Percentiles rank a stretch among this genome's conserved stretches.
phyloP scores from a whole-genome alignment of 2,888 invertebrate species.

The Dermolepida albohirtum region DNA sequence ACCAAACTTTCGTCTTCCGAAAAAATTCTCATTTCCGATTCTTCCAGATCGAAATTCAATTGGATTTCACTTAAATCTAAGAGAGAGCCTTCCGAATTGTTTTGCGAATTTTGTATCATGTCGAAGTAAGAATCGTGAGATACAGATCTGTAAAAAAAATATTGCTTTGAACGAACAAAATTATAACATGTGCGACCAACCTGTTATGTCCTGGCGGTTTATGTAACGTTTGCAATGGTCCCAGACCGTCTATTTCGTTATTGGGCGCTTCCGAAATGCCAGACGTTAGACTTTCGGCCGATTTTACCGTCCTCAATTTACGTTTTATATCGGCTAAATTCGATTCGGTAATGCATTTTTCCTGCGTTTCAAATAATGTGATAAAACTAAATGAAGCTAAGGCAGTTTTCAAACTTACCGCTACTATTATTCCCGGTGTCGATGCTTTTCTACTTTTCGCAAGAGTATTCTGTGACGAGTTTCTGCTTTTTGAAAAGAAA shows the following conservation, averaged over 20 bases:
- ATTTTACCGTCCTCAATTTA: slow-evolving; percentile 75
- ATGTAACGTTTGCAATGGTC: slow-evolving; percentile 63
- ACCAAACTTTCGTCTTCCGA: slow-evolving; percentile 86
- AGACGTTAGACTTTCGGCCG: slow-evolving; percentile 75
- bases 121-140: slow-evolving; percentile 96
- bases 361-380: slow-evolving; percentile 57
- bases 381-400: not conserved
- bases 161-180: slow-evolving; percentile 5
- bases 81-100: slow-evolving; percentile 64
- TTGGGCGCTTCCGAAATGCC: slow-evolving; percentile 62
- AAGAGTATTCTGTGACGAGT: slow-evolving; percentile 61
- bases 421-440: slow-evolving; percentile 63
- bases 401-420: slow-evolving; percentile 56
- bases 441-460: slow-evolving; percentile 67
- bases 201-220: slow-evolving; percentile 69
- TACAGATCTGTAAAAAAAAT: slow-evolving; percentile 72
- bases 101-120: slow-evolving; percentile 72
- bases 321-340: slow-evolving; percentile 64
- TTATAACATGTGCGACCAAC: slow-evolving; percentile 40
- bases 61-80: slow-evolving; percentile 87
- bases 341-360: slow-evolving; percentile 63
- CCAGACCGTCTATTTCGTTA: slow-evolving; percentile 61
- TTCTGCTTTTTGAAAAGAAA: slow-evolving; percentile 73
- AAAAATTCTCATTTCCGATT: slow-evolving; percentile 87
- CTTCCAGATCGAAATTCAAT: slow-evolving; percentile 85